phyloP scores from a whole-genome alignment of 2,888 invertebrate genomes.

The Plemyria rubiginata region DNA sequence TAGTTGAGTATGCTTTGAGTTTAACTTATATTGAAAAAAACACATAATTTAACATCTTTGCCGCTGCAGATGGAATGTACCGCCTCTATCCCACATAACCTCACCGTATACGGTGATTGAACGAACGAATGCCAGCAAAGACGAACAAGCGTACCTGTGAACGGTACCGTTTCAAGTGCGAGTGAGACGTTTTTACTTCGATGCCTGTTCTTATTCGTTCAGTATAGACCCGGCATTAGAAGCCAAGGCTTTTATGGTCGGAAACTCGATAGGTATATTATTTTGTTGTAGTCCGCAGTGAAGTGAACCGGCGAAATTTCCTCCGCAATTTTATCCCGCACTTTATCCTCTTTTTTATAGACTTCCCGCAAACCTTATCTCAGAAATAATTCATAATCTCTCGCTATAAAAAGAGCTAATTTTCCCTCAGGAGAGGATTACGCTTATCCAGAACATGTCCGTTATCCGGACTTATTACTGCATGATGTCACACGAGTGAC shows the following conservation, averaged over 20 bases:
- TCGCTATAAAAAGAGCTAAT: constrained; percentile 35
- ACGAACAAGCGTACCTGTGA: not conserved
- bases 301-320: constrained; percentile 5
- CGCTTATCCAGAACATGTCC: constrained; percentile 27
- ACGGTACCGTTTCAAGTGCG: not conserved
- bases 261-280: not conserved
- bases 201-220: not conserved
- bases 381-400: constrained; percentile 35
- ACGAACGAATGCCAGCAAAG: not conserved
- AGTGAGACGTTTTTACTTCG: not conserved
- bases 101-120: no score
- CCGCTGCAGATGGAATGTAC: no score
- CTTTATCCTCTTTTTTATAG: constrained; percentile 34
- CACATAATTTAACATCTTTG: no score
- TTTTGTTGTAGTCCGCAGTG: constrained; percentile 4
- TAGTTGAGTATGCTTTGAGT: not conserved
- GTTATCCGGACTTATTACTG: constrained; percentile 12
- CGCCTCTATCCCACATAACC: no score
- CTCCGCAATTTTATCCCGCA: constrained; percentile 22
- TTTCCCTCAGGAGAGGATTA: constrained; percentile 32
- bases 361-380: constrained; percentile 33
- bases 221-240: not conserved
- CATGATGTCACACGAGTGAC: constrained; percentile 7
- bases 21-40: not conserved
- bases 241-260: not conserved